Evolutionary conservation across 2,888 invertebrate genomes (phyloP).

Genomic region (Penaeus monodon): DNA sequence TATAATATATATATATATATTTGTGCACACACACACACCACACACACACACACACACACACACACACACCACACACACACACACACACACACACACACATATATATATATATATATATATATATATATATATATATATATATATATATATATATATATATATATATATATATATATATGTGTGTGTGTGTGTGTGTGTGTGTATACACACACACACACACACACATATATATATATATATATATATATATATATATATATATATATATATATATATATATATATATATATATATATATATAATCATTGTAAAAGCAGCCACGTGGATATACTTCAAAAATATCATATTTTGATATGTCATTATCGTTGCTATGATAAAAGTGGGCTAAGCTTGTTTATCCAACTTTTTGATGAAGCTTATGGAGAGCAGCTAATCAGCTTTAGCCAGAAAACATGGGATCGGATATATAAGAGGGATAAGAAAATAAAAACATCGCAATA

Average conservation of each 20-base stretch:
- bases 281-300: neutral
- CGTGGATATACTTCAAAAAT: neutral
- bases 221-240: slow-evolving; percentile 8
- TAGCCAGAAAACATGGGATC: too few species aligned
- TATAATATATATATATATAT: slow-evolving; percentile 14
- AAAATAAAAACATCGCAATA: neutral
- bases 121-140: slow-evolving; percentile 16
- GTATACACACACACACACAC: neutral
- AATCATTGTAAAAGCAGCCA: neutral
- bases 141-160: slow-evolving; percentile 38
- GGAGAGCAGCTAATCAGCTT: too few species aligned
- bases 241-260: neutral
- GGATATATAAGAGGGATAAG: neutral
- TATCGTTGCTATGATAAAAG: too few species aligned
- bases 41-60: too few species aligned
- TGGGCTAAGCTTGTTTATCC: too few species aligned
- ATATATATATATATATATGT: neutral
- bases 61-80: too few species aligned
- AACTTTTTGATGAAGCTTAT: too few species aligned
- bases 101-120: neutral
- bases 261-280: neutral
- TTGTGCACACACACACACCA: too few species aligned
- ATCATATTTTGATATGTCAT: too few species aligned
- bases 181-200: neutral
- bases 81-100: too few species aligned